Base-by-base conservation (phyloP, 2,888 invertebrate species). In the Chloroclystis v-ata region DNA sequence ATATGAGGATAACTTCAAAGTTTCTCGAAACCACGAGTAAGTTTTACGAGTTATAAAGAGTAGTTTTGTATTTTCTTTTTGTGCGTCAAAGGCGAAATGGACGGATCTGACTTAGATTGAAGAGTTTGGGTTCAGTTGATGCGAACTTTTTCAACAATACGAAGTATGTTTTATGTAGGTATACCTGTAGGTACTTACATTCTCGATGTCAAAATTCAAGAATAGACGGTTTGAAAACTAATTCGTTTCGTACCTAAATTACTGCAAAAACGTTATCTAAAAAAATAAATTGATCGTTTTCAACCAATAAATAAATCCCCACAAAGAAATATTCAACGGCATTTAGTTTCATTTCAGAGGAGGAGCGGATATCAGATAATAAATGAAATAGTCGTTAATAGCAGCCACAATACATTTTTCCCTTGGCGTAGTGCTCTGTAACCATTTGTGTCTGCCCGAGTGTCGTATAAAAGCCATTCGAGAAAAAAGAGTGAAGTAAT, bases 381-480 rank as follows among this genome's bases (percentile, higher is more conserved):
- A 62, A 67, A 66, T 62, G 56, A 60, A 64, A 70, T 61, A 56
- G 58, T 54, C 55, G 49, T 62, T 64, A 65, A 65, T 61, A 61
- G 59, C 53, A 56, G 47, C 43, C 49, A 46, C 50, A 33, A 53
- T 47, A 57, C 54, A 58, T 60, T 61, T 60, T 53, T 55, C 51
- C 49, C 39, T 28, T 32, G 24, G 32, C 48, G 40, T 16, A 16
- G 24, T 37, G 46, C 40, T 51, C 38, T 40, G 44, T 52, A 40
- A 39, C 48, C 48, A 54, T 58, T 58, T 49, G 50, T 50, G 53
- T 53, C 45, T 26, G 43, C 49, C 47, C 48, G 44, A 56, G 46
- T 48, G 49, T 43, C 44, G 48, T 47, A 52, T 56, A 52, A 41
- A 52, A 43, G 32, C 32, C 37, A 48, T 44, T 26, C 35, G 44